phyloP scores from a whole-genome alignment of 2,888 invertebrate genomes.

The Plusia festucae region DNA sequence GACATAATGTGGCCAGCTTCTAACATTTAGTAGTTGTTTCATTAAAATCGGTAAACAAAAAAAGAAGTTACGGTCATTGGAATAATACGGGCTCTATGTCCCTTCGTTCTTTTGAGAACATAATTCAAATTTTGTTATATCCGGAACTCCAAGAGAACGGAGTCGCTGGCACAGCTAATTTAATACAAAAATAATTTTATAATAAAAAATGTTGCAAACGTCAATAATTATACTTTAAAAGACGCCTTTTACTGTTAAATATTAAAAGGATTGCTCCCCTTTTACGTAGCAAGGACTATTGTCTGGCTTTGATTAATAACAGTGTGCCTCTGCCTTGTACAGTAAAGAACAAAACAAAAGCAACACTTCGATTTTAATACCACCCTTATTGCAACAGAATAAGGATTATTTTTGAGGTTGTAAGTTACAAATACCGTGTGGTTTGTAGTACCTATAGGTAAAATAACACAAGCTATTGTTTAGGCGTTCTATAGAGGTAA shows the following conservation, averaged over 20 bases:
- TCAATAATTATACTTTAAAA: background rate
- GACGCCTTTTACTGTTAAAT: background rate
- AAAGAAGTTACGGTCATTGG: no score
- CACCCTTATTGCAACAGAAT: background rate
- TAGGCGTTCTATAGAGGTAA: conserved; percentile 36
- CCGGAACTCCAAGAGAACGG: no score
- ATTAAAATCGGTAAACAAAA: no score
- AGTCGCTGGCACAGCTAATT: no score
- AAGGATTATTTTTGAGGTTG: background rate
- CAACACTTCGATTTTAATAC: background rate
- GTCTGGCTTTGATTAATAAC: conserved; percentile 53
- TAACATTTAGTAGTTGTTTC: no score
- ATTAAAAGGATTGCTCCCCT: conserved; percentile 47
- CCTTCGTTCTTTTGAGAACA: no score
- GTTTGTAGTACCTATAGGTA: conserved; percentile 7
- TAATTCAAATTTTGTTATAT: no score
- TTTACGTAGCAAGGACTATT: conserved; percentile 43
- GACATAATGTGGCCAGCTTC: no score
- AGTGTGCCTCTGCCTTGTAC: background rate
- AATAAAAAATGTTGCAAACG: conserved; percentile 21
- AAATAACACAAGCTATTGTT: conserved; percentile 41
- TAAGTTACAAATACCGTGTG: background rate
- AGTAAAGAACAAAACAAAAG: background rate
- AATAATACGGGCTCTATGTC: no score
- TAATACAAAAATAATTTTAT: no score